phyloP scores from a whole-genome alignment of 2,888 invertebrate species.

The Rhimphoctona megacephalus region DNA sequence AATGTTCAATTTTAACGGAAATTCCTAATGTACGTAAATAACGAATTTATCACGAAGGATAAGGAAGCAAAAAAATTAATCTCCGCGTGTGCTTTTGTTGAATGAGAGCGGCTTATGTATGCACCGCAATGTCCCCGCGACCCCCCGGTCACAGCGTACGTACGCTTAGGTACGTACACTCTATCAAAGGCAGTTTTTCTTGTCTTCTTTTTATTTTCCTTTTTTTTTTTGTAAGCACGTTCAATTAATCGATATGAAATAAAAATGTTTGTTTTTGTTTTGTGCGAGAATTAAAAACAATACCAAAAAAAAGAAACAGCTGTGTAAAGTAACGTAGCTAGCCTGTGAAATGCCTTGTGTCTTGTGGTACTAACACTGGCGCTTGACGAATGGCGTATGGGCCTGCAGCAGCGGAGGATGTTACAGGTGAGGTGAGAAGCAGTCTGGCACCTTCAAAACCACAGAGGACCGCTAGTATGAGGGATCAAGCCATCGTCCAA shows the following conservation, averaged over 20 bases:
- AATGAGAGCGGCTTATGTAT: conserved; percentile 52
- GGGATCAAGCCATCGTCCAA: conserved; percentile 86
- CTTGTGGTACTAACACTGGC: conserved; percentile 84
- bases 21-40: neutral
- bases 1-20: neutral
- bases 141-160: conserved; percentile 59
- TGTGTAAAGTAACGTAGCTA: conserved; percentile 75
- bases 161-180: conserved; percentile 67
- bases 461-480: conserved; percentile 94
- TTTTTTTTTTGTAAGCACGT: conserved; percentile 45
- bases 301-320: conserved; percentile 49
- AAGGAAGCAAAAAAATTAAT: conserved; percentile 17
- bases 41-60: conserved; percentile 26
- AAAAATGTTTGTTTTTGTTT: conserved; percentile 42
- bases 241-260: conserved; percentile 40
- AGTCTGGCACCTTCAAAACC: conserved; percentile 93
- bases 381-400: conserved; percentile 83
- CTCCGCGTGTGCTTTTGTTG: conserved; percentile 57
- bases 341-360: conserved; percentile 83
- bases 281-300: conserved; percentile 27
- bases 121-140: conserved; percentile 61
- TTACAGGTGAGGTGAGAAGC: conserved; percentile 92
- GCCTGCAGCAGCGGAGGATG: conserved; percentile 85
- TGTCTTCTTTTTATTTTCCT: conserved; percentile 17
- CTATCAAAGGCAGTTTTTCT: conserved; percentile 53